Base-by-base conservation (phyloP, 1,140 invertebrate genomes). In the Himalopsyche phryganea region DNA sequence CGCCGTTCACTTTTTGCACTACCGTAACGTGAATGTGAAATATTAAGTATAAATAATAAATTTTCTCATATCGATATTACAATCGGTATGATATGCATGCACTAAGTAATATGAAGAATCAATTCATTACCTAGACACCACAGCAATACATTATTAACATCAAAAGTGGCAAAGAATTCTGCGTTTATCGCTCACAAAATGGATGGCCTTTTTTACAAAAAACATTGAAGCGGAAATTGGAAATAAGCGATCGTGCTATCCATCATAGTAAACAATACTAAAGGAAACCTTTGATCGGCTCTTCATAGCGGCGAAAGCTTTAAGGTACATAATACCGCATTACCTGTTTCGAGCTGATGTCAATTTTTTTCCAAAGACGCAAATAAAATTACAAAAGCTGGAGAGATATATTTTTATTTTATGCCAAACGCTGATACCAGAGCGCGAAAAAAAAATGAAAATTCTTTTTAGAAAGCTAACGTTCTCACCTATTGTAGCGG, bases 371-470 rank as follows among this genome's bases (percentile, higher is more conserved):
- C 35, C 28, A n/a, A n/a, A 10, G 48, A 35, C 28, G 33, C 33
- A 38, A 50, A 50, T 50, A 50, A 18, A 23, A 33, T 50, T 40
- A 40, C 38, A 40, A 40, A 40, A 11, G 38, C 44, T 46, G 4
- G 20, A 18, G 17, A 46, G 44, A 46, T 46, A n/a, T 17, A 46
- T 46, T 46, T 46, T 46, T 46, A 46, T 46, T 46, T 46, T 46
- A 46, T 46, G 44, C 13, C 44, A 28, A n/a, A 35, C 38, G n/a
- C 15, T 40, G 38, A 40, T 28, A 28, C 23, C 23, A 28, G 3
- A 40, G 5, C 38, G 11, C 4, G 38, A 40, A 40, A 11, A 15
- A 40, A 40, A 40, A 13, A 13, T 40, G 38, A 40, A 40, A 13
- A 40, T 15, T n/a, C 38, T 13, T 4, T 15, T 40, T 28, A 5